phyloP scores from a whole-genome alignment of 2,888 invertebrate species.

The Macaria notata region DNA sequence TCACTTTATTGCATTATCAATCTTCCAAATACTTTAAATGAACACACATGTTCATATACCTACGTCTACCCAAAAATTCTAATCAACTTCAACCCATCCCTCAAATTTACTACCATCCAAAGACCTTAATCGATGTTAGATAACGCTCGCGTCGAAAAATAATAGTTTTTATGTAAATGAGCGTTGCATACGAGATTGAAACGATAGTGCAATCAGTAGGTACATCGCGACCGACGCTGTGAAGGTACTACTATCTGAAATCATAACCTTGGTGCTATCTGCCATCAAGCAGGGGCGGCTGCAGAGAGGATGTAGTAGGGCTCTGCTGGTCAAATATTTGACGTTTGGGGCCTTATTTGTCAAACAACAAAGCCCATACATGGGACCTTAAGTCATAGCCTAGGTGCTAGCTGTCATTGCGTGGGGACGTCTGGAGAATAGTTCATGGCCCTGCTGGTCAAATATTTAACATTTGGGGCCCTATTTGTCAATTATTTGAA shows the following conservation, averaged over 20 bases:
- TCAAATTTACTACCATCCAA: conserved; percentile 29
- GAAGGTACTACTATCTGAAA: conserved; percentile 38
- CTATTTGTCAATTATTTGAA: too few species aligned
- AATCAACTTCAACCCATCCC: neutral
- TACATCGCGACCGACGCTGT: conserved; percentile 36
- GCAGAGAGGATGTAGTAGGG: too few species aligned
- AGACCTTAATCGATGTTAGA: conserved; percentile 58
- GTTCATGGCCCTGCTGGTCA: neutral
- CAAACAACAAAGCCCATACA: too few species aligned
- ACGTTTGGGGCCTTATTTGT: too few species aligned
- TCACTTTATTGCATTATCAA: too few species aligned
- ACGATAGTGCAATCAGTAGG: conserved; percentile 44
- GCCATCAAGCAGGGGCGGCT: conserved; percentile 21
- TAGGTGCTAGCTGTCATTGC: too few species aligned
- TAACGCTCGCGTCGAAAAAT: conserved; percentile 54
- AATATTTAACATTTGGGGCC: too few species aligned
- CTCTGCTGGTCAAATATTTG: too few species aligned
- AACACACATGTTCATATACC: too few species aligned
- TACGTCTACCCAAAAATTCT: too few species aligned
- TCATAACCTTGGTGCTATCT: conserved; percentile 31
- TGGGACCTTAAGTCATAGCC: too few species aligned
- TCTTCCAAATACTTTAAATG: too few species aligned
- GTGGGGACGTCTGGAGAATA: neutral
- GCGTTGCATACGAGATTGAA: conserved; percentile 54
- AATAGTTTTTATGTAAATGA: conserved; percentile 73